These are phyloP conservation scores for Oryzias dopingdopingensis DNA, from an alignment of 2,797 vertebrate species.

Conservation along the genomic window DNA sequence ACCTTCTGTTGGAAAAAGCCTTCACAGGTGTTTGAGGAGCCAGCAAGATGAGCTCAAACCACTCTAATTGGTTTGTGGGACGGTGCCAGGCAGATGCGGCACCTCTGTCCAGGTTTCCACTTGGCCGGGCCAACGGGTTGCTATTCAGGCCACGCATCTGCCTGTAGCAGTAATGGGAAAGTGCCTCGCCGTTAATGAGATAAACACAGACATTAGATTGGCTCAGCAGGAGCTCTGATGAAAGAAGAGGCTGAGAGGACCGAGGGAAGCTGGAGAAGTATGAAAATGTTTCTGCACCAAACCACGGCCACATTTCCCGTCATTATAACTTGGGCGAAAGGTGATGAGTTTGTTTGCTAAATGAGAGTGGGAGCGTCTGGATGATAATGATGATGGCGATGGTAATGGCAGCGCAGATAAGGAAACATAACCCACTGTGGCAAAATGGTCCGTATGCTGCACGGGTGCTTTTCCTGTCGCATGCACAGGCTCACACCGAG, in stretches of 20 bases:
- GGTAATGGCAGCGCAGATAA: conserved; percentile 23
- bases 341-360: conserved; percentile 35
- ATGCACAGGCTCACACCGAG: conserved; percentile 8
- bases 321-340: conserved; percentile 31
- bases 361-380: conserved; percentile 3
- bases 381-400: conserved; percentile 30
- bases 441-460: conserved; percentile 36
- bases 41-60: conserved; percentile 29
- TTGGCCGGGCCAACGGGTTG: conserved; percentile 45
- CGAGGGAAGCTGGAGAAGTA: conserved; percentile 29
- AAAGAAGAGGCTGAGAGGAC: conserved; percentile 23
- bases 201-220: conserved; percentile 75
- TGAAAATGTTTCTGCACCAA: conserved; percentile 47
- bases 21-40: conserved; percentile 21
- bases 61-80: conserved; percentile 52
- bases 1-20: conserved; percentile 16
- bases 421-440: conserved; percentile 29
- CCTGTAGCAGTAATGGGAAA: conserved; percentile 64
- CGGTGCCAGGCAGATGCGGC: conserved; percentile 21
- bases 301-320: conserved; percentile 40
- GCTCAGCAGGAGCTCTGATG: conserved; percentile 52
- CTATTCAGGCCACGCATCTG: conserved; percentile 64
- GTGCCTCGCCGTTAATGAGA: conserved; percentile 71
- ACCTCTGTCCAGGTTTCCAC: conserved; percentile 36
- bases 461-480: conserved; percentile 11